A percentile compares a stretch with the other conserved stretches of the same genome.
phyloP scores from a whole-genome alignment of 1,140 invertebrate genomes.

The Drosophila nikananu region DNA sequence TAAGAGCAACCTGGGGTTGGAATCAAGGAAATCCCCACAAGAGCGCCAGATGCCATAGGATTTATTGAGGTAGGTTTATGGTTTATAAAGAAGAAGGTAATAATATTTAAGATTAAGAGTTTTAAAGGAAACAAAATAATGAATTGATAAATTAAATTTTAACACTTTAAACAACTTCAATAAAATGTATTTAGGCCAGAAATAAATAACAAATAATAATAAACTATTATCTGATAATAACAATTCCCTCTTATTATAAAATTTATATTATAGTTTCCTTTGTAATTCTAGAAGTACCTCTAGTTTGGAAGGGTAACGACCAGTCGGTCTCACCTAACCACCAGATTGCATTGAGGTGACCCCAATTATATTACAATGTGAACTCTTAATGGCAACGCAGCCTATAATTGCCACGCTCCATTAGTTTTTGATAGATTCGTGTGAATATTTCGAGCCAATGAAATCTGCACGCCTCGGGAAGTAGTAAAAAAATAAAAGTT shows the following conservation, averaged over 20 bases:
- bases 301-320: neutral
- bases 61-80: constrained; percentile 11
- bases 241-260: neutral
- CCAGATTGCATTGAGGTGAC: constrained; percentile 2
- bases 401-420: constrained; percentile 8
- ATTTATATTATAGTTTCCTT: neutral
- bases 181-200: too few relatives aligned
- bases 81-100: neutral
- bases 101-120: neutral
- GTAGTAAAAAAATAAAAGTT: neutral
- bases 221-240: neutral
- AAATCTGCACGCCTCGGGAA: constrained; percentile 21
- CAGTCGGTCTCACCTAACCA: too few relatives aligned
- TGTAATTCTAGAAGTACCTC: neutral
- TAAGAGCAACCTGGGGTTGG: neutral
- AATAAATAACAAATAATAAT: too few relatives aligned
- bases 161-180: too few relatives aligned
- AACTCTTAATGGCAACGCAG: constrained; percentile 7
- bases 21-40: neutral
- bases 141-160: too few relatives aligned
- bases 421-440: constrained; percentile 34
- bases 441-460: constrained; percentile 42
- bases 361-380: constrained; percentile 28
- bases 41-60: neutral
- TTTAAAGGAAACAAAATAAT: neutral